Percentiles rank a stretch among this genome's conserved stretches.
These are phyloP conservation scores for Archilochus colubris DNA, from an alignment of 2,113 vertebrate genomes.

Conservation along the genomic window DNA sequence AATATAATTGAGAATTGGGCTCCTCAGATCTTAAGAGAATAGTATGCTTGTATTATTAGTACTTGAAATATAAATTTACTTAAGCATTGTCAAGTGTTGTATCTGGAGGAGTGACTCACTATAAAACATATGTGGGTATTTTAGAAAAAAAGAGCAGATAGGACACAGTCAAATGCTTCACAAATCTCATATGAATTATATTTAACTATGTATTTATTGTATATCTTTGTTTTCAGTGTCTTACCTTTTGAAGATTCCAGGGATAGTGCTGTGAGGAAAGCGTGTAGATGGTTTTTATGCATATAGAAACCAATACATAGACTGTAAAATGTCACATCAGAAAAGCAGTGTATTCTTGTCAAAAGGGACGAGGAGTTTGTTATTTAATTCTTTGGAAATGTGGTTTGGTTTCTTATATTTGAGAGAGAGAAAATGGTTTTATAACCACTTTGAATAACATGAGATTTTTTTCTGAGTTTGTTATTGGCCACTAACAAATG, in stretches of 20 bases:
- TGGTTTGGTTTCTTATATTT: neutral
- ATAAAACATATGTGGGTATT: neutral
- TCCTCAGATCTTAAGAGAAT: neutral
- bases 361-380: neutral
- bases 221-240: neutral
- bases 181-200: neutral
- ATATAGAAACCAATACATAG: neutral
- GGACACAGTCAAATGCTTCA: neutral
- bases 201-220: neutral
- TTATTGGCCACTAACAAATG: neutral
- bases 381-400: neutral
- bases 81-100: neutral
- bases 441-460: neutral
- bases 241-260: neutral
- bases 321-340: neutral
- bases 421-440: neutral
- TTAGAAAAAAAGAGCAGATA: neutral
- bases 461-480: neutral
- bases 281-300: neutral
- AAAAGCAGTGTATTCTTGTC: neutral
- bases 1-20: neutral
- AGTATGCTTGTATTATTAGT: neutral
- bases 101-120: neutral
- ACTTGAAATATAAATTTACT: slow-evolving; percentile 6
- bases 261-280: neutral